A percentile compares a stretch with the other conserved stretches of the same genome.
Evolutionary conservation across 1,140 invertebrate genomes (phyloP).

Genomic region (Coboldia fuscipes): DNA sequence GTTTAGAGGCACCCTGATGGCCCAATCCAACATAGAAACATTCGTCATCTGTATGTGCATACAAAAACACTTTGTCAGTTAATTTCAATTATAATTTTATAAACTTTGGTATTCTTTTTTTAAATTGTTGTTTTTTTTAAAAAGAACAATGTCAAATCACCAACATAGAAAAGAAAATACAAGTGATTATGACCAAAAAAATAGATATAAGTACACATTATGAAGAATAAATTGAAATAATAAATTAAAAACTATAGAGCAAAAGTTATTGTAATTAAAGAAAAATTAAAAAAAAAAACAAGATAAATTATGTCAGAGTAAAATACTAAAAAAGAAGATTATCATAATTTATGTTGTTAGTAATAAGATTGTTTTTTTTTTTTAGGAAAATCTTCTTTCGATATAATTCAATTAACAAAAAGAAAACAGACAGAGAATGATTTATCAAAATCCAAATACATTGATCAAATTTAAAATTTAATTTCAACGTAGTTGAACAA

Average conservation of each 20-base stretch:
- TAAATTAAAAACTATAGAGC: not conserved
- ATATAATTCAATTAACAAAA: too few relatives aligned
- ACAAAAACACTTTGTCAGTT: slow-evolving; percentile 36
- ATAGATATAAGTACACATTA: slow-evolving; percentile 1
- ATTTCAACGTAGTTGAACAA: too few relatives aligned
- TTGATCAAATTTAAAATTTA: too few relatives aligned
- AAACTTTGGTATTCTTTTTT: slow-evolving; percentile 4
- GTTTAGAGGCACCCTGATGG: slow-evolving; percentile 20
- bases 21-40: slow-evolving; percentile 87
- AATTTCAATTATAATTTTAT: slow-evolving; percentile 9
- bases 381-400: too few relatives aligned
- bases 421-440: too few relatives aligned
- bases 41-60: slow-evolving; percentile 60
- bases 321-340: too few relatives aligned
- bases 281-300: too few relatives aligned
- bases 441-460: too few relatives aligned
- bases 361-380: too few relatives aligned
- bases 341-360: too few relatives aligned
- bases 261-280: not conserved
- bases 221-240: not conserved
- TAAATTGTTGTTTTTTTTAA: slow-evolving; percentile 7
- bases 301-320: too few relatives aligned
- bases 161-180: slow-evolving; percentile 2
- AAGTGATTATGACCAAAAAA: slow-evolving; percentile 1
- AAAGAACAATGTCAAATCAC: slow-evolving; percentile 8